Conservation (phyloP, 2,888 invertebrate species). For the Drymonia ruficornis region DNA sequence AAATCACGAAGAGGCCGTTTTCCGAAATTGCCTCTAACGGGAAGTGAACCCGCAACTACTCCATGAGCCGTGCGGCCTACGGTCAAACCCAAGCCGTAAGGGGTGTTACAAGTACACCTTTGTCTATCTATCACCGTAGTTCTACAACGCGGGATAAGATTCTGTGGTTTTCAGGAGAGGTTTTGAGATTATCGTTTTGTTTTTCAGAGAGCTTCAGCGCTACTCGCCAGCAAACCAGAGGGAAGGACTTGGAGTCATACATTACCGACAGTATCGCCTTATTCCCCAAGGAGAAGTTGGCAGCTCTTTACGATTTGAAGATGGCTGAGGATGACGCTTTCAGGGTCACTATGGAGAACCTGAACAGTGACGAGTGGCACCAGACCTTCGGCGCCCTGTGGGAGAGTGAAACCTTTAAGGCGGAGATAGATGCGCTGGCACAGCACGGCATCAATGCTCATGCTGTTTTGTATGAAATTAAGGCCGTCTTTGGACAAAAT, state of each 20-base stretch:
- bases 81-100: no score
- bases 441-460: slow-evolving; percentile 59
- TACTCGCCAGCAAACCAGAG: slow-evolving; percentile 46
- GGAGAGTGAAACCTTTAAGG: slow-evolving; percentile 57
- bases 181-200: background rate
- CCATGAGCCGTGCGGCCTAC: no score
- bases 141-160: no score
- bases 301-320: slow-evolving; percentile 64
- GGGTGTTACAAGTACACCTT: no score
- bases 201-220: slow-evolving; percentile 28
- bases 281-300: slow-evolving; percentile 61
- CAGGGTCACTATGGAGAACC: slow-evolving; percentile 58
- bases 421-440: slow-evolving; percentile 51
- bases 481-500: slow-evolving; percentile 64
- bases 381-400: slow-evolving; percentile 53
- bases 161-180: slow-evolving; percentile 27
- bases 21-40: no score
- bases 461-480: slow-evolving; percentile 46
- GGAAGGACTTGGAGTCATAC: slow-evolving; percentile 53
- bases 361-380: slow-evolving; percentile 62
- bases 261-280: slow-evolving; percentile 49
- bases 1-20: no score
- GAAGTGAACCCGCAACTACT: no score
- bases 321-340: slow-evolving; percentile 62
- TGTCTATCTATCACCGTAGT: no score